Conservation (phyloP, 2,888 invertebrate genomes). For the Myopa tessellatipennis region DNA sequence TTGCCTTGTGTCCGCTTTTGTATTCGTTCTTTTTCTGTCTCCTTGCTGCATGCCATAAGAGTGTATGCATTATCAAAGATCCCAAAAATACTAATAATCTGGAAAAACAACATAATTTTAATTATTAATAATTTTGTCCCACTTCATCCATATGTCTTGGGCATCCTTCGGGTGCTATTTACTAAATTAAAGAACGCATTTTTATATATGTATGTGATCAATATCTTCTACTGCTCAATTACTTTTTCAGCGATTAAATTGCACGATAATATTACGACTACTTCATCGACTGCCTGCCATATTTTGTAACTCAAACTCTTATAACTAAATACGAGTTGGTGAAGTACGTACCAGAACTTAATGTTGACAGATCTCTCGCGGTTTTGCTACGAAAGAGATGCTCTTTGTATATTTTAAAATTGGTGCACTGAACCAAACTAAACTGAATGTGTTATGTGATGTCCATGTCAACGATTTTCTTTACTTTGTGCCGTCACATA, state of each 20-base stretch:
- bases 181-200: too few species aligned
- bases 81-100: too few species aligned
- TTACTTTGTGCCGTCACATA: background rate
- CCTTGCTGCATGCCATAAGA: too few species aligned
- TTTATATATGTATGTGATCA: background rate
- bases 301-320: constrained; percentile 28
- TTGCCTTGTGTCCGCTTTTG: too few species aligned
- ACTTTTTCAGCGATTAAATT: constrained; percentile 28
- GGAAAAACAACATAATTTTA: too few species aligned
- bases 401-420: background rate
- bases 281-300: constrained; percentile 11
- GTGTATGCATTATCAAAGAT: too few species aligned
- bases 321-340: background rate
- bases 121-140: too few species aligned
- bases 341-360: background rate
- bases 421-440: background rate
- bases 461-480: constrained; percentile 19
- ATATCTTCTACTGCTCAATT: constrained; percentile 10
- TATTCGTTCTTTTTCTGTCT: too few species aligned
- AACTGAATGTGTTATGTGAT: background rate
- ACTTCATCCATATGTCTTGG: too few species aligned
- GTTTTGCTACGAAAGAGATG: constrained; percentile 12
- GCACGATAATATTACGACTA: constrained; percentile 17
- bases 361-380: constrained; percentile 28
- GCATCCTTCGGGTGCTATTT: too few species aligned